phyloP scores from a whole-genome alignment of 2,888 invertebrate species.

The Julus scanicus region DNA sequence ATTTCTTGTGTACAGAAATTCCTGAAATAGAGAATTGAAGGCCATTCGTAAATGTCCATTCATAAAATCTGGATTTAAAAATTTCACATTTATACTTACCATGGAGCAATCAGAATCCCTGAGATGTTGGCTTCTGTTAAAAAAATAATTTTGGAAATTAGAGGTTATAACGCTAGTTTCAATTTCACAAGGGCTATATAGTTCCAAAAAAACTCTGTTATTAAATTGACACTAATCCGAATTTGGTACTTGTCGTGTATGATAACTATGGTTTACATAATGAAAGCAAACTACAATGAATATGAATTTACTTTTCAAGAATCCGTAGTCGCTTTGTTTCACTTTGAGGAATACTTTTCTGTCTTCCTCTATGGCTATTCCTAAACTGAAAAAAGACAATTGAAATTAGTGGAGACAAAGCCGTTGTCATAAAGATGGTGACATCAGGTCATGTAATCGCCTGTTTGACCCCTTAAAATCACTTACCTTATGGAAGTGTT shows the following conservation, averaged over 20 bases:
- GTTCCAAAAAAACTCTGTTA: too few species aligned
- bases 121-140: too few species aligned
- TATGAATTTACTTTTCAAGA: conserved; percentile 37
- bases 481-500: conserved; percentile 66
- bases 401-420: not conserved
- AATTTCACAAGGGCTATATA: too few species aligned
- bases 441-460: too few species aligned
- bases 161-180: too few species aligned
- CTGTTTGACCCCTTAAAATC: too few species aligned
- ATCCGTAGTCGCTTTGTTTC: not conserved
- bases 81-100: not conserved
- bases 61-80: too few species aligned
- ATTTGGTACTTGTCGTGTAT: too few species aligned
- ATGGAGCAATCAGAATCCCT: not conserved
- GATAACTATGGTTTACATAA: too few species aligned
- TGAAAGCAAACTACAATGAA: not conserved
- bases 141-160: too few species aligned
- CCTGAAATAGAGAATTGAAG: not conserved
- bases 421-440: too few species aligned
- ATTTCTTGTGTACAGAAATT: not conserved
- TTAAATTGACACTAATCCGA: too few species aligned
- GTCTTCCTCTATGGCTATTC: conserved; percentile 58
- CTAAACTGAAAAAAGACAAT: conserved; percentile 57
- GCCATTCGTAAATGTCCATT: not conserved
- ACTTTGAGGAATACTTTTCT: conserved; percentile 36